phyloP scores from a whole-genome alignment of 2,888 invertebrate genomes.

The Idaea aversata region DNA sequence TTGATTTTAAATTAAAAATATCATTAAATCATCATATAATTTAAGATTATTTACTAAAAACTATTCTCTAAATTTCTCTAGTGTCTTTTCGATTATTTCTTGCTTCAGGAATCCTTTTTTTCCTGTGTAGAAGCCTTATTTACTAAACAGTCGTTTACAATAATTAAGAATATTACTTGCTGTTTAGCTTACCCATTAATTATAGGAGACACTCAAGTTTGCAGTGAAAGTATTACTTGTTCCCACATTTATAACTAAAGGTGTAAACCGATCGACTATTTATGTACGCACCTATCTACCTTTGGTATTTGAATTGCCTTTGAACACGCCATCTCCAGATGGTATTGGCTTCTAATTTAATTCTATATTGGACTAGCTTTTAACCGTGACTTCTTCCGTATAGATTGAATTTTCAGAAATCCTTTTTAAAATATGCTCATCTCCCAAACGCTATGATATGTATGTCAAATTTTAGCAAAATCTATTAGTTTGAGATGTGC shows the following conservation, averaged over 20 bases:
- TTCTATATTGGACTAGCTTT: neutral
- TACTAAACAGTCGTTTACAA: neutral
- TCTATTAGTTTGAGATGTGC: too few species aligned
- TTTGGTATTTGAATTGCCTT: neutral
- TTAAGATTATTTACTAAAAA: too few species aligned
- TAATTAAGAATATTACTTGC: neutral
- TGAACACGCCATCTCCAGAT: neutral
- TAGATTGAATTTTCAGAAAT: too few species aligned
- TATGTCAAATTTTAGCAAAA: too few species aligned
- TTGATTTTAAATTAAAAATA: too few species aligned
- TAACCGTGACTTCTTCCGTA: neutral
- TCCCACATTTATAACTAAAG: neutral
- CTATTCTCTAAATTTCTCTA: too few species aligned
- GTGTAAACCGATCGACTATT: neutral
- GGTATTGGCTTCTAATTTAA: constrained; percentile 1
- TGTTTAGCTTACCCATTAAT: neutral
- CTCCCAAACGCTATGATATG: too few species aligned
- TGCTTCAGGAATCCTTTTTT: neutral
- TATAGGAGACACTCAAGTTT: neutral
- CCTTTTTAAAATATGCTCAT: too few species aligned
- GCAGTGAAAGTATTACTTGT: neutral
- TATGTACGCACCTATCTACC: neutral
- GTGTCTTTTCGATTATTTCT: too few species aligned
- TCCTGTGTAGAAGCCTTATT: neutral
- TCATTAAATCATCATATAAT: too few species aligned